A percentile compares a stretch with the other conserved stretches of the same genome.
phyloP scores from a whole-genome alignment of 2,113 vertebrate species.

The Mustelus asterias region DNA sequence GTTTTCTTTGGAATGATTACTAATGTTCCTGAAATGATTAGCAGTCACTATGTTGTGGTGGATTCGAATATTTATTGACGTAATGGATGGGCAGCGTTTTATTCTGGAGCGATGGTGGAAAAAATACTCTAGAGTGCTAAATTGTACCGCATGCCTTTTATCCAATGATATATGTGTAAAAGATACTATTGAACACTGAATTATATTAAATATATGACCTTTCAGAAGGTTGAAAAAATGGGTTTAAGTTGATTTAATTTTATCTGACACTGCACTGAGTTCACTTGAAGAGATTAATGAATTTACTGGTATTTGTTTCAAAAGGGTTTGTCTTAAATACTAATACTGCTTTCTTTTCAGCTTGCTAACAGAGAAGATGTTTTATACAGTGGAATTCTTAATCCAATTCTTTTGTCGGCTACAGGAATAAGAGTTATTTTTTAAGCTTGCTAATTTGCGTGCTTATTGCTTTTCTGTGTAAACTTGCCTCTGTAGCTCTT shows the following conservation, averaged over 20 bases:
- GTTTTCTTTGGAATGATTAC: neutral
- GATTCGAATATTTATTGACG: neutral
- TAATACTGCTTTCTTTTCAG: conserved; percentile 2
- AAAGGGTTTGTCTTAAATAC: neutral
- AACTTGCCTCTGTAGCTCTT: conserved; percentile 23
- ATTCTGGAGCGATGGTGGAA: neutral
- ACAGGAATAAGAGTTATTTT: neutral
- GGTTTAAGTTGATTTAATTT: neutral
- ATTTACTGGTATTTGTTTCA: too few relatives aligned
- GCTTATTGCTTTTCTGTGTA: conserved; percentile 9
- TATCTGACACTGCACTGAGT: neutral
- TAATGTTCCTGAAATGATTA: neutral
- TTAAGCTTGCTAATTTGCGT: conserved; percentile 19
- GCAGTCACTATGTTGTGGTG: neutral
- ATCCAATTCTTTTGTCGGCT: neutral
- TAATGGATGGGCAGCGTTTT: neutral
- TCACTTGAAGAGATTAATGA: neutral
- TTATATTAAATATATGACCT: neutral
- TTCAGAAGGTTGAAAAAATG: neutral
- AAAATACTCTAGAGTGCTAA: neutral
- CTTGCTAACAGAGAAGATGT: neutral
- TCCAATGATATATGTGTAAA: neutral
- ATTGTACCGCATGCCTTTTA: neutral
- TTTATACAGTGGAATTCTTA: neutral
- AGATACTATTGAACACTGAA: neutral